A percentile compares a stretch with the other conserved stretches of the same genome.
These are phyloP conservation scores for Porites evermanni DNA, from an alignment of 92 coral and sea anemone genomes.

Conservation along the genomic window DNA sequence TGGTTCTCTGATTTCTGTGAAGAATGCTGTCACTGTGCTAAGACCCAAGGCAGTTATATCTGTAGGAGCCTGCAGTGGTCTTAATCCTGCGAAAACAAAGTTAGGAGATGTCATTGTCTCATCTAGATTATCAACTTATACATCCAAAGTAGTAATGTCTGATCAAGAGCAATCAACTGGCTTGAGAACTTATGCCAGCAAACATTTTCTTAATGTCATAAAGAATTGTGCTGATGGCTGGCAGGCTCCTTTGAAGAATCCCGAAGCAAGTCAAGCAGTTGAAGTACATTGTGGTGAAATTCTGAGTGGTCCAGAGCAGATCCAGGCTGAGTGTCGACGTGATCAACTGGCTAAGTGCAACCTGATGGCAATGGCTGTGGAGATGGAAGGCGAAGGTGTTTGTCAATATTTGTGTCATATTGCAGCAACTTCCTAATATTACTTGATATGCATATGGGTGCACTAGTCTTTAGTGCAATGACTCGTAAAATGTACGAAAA, in stretches of 20 bases:
- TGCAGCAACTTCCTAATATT: too few species aligned
- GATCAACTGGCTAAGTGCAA: not conserved
- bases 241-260: not conserved
- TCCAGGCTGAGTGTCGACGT: not conserved
- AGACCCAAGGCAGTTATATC: constrained; percentile 38
- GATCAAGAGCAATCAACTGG: constrained; percentile 1
- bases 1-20: constrained; percentile 15
- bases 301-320: not conserved
- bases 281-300: too few species aligned
- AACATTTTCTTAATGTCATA: not conserved
- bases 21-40: constrained; percentile 19
- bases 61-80: too few species aligned
- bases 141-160: not conserved
- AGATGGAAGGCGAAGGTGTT: too few species aligned
- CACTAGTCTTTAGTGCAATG: too few species aligned
- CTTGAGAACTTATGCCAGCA: not conserved
- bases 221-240: not conserved
- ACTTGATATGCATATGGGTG: too few species aligned
- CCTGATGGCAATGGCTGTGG: too few species aligned
- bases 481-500: too few species aligned
- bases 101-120: too few species aligned
- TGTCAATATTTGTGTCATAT: too few species aligned
- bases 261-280: not conserved
- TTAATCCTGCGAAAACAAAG: too few species aligned
- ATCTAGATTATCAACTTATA: too few species aligned